Evolutionary conservation across 2,888 invertebrate species (phyloP).

Genomic region (Sinelater perroti): DNA sequence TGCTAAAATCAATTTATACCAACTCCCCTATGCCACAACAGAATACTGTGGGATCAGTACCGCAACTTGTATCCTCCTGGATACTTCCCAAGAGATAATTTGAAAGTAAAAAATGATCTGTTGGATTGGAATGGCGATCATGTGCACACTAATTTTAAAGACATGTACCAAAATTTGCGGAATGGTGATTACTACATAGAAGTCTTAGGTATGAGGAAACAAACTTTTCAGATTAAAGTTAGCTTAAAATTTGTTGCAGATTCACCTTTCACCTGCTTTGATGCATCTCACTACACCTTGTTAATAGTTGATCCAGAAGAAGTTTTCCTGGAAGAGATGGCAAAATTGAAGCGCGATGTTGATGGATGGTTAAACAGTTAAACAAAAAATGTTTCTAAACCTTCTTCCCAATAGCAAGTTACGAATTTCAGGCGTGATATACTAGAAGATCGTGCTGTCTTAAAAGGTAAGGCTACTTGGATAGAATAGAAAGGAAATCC

Average conservation of each 20-base stretch:
- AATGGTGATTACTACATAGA: slow-evolving; percentile 93
- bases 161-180: slow-evolving; percentile 92
- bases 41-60: slow-evolving; percentile 97
- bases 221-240: not conserved
- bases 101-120: slow-evolving; percentile 92
- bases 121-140: slow-evolving; percentile 98
- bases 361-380: slow-evolving; percentile 84
- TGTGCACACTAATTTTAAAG: slow-evolving; percentile 95
- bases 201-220: slow-evolving; percentile 73
- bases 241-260: slow-evolving; percentile 59
- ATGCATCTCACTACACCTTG: slow-evolving; percentile 89
- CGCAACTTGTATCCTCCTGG: slow-evolving; percentile 97
- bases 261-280: slow-evolving; percentile 88
- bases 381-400: no score
- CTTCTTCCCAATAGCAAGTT: no score
- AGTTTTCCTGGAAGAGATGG: slow-evolving; percentile 92
- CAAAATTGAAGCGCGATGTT: slow-evolving; percentile 82
- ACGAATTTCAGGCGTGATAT: no score
- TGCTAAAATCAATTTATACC: slow-evolving; percentile 78
- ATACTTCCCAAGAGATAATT: slow-evolving; percentile 94
- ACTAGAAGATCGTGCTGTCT: no score
- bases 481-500: no score
- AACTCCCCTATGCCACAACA: slow-evolving; percentile 87
- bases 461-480: no score
- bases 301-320: slow-evolving; percentile 97